Evolutionary conservation across 2,888 invertebrate species (phyloP), one percentile per base, ranked within the genome.

Genomic region (Cynaeus angustus): DNA sequence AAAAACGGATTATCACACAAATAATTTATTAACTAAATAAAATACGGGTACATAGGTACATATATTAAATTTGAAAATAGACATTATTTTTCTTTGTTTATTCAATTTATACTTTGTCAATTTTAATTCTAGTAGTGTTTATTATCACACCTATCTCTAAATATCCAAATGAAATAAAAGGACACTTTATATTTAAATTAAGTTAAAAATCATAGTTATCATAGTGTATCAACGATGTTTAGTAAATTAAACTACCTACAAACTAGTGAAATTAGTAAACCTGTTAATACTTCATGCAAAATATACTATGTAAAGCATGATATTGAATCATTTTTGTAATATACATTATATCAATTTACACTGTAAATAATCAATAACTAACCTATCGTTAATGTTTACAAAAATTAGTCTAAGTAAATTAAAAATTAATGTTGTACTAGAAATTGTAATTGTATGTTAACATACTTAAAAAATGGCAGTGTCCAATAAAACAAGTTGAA

Each of bases 11-110:
- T 50, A 50, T 79, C 80, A 80, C 81, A 81, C 81, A 80, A 79
- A 81, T 80, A 79, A 80, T 81, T 81, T 80, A 81, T 81, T 81
- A 80, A 79, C 79, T 80, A 81, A 80, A 80, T 79, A 78, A 80
- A 79, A 80, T 80, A 79, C 78, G 76, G 78, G 77, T 78, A 81
- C 81, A 78, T 77, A 72, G 71, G 78, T 80, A 80, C 80, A 80
- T 80, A 75, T 75, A 75, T 75, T 71, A 76, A 80, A 78, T 81
- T 81, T 78, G 73, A 80, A 81, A 81, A 80, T 81, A 80, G 77
- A 79, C 74, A 76, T 75, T 74, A n/a, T 75, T 78, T 79, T 78
- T 77, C 74, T 73, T 66, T 66, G 48, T 73, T 77, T 72, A 68
- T 77, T 75, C 46, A 61, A 64, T 74, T 71, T 76, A 72, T 78